Base-by-base conservation (phyloP, 2,113 vertebrate species). In the Dipodomys stephensi region DNA sequence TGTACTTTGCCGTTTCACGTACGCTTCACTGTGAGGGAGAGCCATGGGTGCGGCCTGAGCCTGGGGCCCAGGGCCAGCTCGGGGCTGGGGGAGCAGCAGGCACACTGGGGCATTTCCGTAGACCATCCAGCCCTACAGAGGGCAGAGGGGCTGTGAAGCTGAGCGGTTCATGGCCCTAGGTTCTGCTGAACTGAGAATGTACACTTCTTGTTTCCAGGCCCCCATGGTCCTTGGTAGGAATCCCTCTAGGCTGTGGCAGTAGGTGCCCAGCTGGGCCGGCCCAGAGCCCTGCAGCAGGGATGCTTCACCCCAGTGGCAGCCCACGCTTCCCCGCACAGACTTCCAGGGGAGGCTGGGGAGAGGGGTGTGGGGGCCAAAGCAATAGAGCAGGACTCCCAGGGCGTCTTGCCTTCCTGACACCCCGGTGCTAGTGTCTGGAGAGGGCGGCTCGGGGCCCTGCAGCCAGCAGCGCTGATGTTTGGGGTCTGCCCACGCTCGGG, bases 121-220 rank as follows among this genome's bases (percentile, higher is more conserved):
- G 39, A 49, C 15, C 32, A 3, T n/a, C 13, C 30, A 20, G 46
- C n/a, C 60, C 67, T 15, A 3, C 46, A 60, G 78, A 64, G 39
- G 64, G 44, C 79, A 6, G 71, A 19, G 60, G 15, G 28, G 49
- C 44, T 3, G 19, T 28, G n/a, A 27, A 67, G 60, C 74, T 1
- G 6, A 4, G 11, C 11, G 19, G 8, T 1, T 19, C 16, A 27
- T 15, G 11, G 8, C 0, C 8, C 0, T 23, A 2, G 18, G 4
- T 11, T 73, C 62, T 87, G 18, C 57, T 67, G 46, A 11, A 32
- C 44, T 49, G 30, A 23, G 15, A 9, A 5, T 0, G 2, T 32
- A 68, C 23, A 1, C 39, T 53, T 49, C 0, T 7, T 20, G 49
- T 9, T 1, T 72, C 23, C 60, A n/a, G 0, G 1, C 71, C 82